Evolutionary conservation across 2,113 vertebrate genomes (phyloP), one percentile per base, ranked within the genome.

Genomic region (Paramormyrops kingsleyae): DNA sequence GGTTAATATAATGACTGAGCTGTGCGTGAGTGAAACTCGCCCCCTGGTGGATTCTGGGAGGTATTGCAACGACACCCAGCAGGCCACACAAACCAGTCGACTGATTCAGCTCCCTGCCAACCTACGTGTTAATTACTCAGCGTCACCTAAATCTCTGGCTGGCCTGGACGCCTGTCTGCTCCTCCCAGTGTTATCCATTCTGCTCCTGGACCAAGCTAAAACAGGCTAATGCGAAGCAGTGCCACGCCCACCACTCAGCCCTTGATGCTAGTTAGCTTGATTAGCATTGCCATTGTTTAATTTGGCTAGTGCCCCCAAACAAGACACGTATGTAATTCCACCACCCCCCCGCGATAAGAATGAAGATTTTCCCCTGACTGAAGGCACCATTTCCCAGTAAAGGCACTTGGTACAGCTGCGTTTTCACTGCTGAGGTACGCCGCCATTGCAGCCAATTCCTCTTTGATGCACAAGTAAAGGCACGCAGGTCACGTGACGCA

Each of bases 21-120:
- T 49, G 44, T 62, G 21, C 3, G 31, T n/a, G 1, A 47, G 80
- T 10, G 12, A 15, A 24, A 62, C 21, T 46, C 12, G 77, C 89
- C 89, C 80, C 52, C 89, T 89, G 53, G 89, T 89, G 89, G 77
- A 44, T 24, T 6, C n/a, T n/a, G 1, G 10, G 39, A 88, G 31
- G 39, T 35, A 21, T 12, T 46, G n/a, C 52, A 56, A 87, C 2
- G 35, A 62, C 87, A 44, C 7, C n/a, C 47, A 62, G 56, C 56
- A 62, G 56, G 56, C 17, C 27, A 21, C 24, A 13, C 46, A n/a
- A 19, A 39, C 0, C 74, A 19, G 17, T 42, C 13, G 62, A 70
- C 74, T 42, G 35, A 42, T 42, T 42, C n/a, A 74, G 10, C 10
- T 31, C 35, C 74, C 35, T 19, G 35, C 35, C 74, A 5, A 19